A percentile compares a stretch with the other conserved stretches of the same genome.
phyloP scores from a whole-genome alignment of 2,888 invertebrate genomes.

The Hymenopus coronatus region DNA sequence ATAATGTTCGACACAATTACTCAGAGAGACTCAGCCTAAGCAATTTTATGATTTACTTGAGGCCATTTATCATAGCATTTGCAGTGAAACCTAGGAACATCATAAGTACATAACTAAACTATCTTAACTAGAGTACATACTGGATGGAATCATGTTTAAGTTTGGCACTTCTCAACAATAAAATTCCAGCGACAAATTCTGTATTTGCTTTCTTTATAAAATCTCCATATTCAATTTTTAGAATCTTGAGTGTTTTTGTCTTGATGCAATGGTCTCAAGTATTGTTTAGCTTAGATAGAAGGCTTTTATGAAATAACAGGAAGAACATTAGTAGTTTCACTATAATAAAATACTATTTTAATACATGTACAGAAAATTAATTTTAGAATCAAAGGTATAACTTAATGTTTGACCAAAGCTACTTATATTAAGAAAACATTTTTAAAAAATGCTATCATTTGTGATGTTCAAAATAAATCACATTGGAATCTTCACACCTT shows the following conservation, averaged over 20 bases:
- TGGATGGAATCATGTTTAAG: not conserved
- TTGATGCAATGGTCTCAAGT: not conserved
- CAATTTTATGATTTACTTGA: not conserved
- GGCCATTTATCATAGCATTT: not conserved
- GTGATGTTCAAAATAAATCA: too few relatives aligned
- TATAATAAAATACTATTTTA: not conserved
- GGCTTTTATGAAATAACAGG: not conserved
- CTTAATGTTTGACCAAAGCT: too few relatives aligned
- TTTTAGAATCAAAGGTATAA: not conserved
- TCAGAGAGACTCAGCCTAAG: not conserved
- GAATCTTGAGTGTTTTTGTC: not conserved
- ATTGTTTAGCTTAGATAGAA: not conserved
- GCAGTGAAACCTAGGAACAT: not conserved
- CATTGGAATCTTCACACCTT: too few relatives aligned
- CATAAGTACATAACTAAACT: not conserved
- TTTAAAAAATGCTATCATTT: too few relatives aligned
- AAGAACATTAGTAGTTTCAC: not conserved
- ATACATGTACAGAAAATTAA: not conserved
- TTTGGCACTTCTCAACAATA: not conserved
- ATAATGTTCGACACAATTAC: not conserved
- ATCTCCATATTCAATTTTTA: not conserved
- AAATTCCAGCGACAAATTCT: not conserved
- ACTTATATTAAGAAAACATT: too few relatives aligned
- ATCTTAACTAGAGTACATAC: not conserved
- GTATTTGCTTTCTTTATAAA: not conserved